A percentile compares a stretch with the other conserved stretches of the same genome.
These are phyloP conservation scores for Venturia canescens DNA, from an alignment of 1,140 invertebrate genomes.

Conservation along the genomic window DNA sequence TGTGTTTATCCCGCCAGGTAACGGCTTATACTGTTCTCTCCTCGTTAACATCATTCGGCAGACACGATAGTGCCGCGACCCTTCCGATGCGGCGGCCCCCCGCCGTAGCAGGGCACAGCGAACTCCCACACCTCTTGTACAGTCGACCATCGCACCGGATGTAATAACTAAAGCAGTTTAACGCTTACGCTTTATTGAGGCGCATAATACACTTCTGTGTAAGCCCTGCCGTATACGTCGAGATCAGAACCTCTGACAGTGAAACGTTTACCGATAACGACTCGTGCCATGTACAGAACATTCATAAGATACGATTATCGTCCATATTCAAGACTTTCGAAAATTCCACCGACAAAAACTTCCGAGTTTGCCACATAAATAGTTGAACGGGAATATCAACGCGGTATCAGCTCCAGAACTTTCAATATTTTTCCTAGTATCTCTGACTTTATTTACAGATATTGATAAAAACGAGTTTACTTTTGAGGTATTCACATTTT, in stretches of 20 bases:
- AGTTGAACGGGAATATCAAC: too few relatives aligned
- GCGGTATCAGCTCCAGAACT: too few relatives aligned
- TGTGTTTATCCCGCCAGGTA: conserved; percentile 28
- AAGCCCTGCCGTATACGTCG: background rate
- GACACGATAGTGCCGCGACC: conserved; percentile 20
- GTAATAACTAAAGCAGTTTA: conserved; percentile 31
- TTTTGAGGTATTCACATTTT: too few relatives aligned
- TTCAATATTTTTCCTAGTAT: too few relatives aligned
- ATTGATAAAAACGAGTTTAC: too few relatives aligned
- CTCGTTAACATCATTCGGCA: conserved; percentile 20
- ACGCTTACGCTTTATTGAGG: conserved; percentile 22
- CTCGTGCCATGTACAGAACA: background rate
- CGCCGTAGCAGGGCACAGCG: background rate
- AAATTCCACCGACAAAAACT: too few relatives aligned
- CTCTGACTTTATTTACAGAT: too few relatives aligned
- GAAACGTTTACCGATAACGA: conserved; percentile 4
- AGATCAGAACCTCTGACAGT: conserved; percentile 1
- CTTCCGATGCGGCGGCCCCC: background rate
- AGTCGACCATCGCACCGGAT: conserved; percentile 7
- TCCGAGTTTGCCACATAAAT: too few relatives aligned
- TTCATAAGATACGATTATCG: background rate
- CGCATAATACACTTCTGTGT: conserved; percentile 26
- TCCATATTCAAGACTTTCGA: background rate
- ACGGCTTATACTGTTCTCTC: conserved; percentile 30
- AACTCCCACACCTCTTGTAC: background rate